Percentiles rank a stretch among this genome's conserved stretches.
Evolutionary conservation across 2,113 vertebrate species (phyloP).

Genomic region (Daubentonia madagascariensis): DNA sequence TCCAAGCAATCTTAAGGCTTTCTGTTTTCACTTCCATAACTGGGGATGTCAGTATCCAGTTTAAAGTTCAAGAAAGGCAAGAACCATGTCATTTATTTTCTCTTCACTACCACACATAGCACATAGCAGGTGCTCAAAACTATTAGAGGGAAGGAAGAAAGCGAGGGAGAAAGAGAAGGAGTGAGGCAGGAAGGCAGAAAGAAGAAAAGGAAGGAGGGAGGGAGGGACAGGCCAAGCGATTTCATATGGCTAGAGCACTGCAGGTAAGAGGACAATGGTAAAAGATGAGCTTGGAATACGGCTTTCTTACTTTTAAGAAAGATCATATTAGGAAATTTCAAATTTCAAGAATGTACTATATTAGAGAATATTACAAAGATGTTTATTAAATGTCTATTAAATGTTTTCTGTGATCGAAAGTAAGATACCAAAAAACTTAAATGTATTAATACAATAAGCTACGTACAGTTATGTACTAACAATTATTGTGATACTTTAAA

Average conservation of each 20-base stretch:
- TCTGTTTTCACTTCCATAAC: background rate
- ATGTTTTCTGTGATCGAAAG: background rate
- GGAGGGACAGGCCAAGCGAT: background rate
- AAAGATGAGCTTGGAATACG: background rate
- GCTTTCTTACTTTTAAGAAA: slow-evolving; percentile 10
- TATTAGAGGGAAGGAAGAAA: background rate
- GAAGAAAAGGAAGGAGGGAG: background rate
- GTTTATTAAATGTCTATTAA: background rate
- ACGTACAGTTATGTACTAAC: background rate
- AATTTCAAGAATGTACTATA: background rate
- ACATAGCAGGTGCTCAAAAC: background rate
- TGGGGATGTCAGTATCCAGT: background rate
- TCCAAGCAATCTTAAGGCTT: background rate
- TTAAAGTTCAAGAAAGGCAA: background rate
- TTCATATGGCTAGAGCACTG: background rate
- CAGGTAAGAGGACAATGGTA: background rate
- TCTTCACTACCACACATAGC: background rate
- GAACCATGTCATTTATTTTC: background rate
- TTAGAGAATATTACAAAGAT: background rate
- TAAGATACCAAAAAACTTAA: slow-evolving; percentile 26
- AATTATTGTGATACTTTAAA: background rate
- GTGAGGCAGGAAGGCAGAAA: background rate
- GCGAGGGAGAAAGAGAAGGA: background rate
- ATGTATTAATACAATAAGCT: background rate
- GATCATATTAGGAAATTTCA: background rate